These are phyloP conservation scores for Camponotus vicinus DNA, from an alignment of 1,140 invertebrate species.

Conservation along the genomic window DNA sequence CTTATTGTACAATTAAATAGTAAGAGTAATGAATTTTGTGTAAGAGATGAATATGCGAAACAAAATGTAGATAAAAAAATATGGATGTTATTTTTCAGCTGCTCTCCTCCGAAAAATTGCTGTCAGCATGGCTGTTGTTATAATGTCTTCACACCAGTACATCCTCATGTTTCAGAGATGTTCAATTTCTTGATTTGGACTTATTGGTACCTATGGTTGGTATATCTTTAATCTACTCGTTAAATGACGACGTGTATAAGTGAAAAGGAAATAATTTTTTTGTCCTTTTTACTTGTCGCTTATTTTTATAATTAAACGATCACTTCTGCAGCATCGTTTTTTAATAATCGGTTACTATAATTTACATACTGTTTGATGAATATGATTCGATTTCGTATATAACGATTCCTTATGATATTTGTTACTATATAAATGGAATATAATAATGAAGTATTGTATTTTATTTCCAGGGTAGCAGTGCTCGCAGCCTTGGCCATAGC, in stretches of 20 bases:
- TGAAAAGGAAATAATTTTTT: slow-evolving; percentile 23
- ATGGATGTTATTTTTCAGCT: slow-evolving; percentile 80
- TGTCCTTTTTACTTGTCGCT: not conserved
- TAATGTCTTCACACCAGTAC: slow-evolving; percentile 85
- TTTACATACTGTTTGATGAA: not conserved
- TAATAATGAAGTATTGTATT: not conserved
- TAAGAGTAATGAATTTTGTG: not conserved
- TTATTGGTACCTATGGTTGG: slow-evolving; percentile 85
- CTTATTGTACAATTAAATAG: not conserved
- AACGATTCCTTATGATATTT: not conserved
- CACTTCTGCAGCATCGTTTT: not conserved
- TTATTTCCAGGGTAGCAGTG: slow-evolving; percentile 87
- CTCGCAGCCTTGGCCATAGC: slow-evolving; percentile 87
- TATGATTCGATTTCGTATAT: not conserved
- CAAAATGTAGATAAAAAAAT: not conserved
- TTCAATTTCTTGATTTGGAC: slow-evolving; percentile 84
- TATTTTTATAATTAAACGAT: not conserved
- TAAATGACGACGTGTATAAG: not conserved
- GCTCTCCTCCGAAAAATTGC: slow-evolving; percentile 90
- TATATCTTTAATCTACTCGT: slow-evolving; percentile 39
- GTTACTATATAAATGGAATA: not conserved
- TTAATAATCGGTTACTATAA: not conserved
- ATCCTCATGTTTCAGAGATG: slow-evolving; percentile 84
- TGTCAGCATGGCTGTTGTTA: slow-evolving; percentile 92
- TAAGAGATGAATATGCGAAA: slow-evolving; percentile 1